A percentile compares a stretch with the other conserved stretches of the same genome.
These are phyloP conservation scores for Amblyopsis hoosieri DNA, from an alignment of 2,797 vertebrate species.

Conservation along the genomic window DNA sequence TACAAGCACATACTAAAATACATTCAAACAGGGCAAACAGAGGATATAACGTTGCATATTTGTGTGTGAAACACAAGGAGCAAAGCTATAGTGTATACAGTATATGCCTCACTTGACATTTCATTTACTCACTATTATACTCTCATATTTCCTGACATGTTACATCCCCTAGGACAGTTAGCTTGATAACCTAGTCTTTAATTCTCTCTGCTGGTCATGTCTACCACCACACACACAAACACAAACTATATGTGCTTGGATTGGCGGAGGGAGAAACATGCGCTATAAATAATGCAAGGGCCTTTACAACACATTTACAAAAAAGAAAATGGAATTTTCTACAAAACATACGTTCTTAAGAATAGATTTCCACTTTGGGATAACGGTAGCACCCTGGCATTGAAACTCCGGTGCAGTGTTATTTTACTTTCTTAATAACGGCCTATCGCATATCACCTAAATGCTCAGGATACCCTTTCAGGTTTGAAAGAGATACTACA, in stretches of 20 bases:
- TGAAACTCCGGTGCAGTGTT: neutral
- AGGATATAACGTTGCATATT: too few species aligned
- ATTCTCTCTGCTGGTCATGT: neutral
- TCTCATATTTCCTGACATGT: too few species aligned
- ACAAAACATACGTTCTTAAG: neutral
- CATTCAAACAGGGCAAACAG: too few species aligned
- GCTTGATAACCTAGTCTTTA: too few species aligned
- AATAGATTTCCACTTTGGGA: conserved; percentile 10
- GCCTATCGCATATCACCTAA: conserved; percentile 1
- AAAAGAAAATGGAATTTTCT: conserved; percentile 2
- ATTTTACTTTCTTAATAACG: neutral
- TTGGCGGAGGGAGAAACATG: conserved; percentile 19
- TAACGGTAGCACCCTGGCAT: conserved; percentile 15
- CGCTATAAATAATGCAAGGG: conserved; percentile 19
- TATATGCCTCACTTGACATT: too few species aligned
- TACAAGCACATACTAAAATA: too few species aligned
- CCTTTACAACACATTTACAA: conserved; percentile 19
- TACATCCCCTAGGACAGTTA: too few species aligned
- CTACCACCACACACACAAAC: neutral
- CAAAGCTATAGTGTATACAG: too few species aligned
- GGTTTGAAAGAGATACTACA: conserved; percentile 5
- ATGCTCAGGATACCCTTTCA: neutral
- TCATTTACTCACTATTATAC: too few species aligned
- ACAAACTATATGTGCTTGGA: neutral
- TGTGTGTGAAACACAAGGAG: too few species aligned